phyloP scores from a whole-genome alignment of 2,888 invertebrate species.

The Ectropis crepuscularia region DNA sequence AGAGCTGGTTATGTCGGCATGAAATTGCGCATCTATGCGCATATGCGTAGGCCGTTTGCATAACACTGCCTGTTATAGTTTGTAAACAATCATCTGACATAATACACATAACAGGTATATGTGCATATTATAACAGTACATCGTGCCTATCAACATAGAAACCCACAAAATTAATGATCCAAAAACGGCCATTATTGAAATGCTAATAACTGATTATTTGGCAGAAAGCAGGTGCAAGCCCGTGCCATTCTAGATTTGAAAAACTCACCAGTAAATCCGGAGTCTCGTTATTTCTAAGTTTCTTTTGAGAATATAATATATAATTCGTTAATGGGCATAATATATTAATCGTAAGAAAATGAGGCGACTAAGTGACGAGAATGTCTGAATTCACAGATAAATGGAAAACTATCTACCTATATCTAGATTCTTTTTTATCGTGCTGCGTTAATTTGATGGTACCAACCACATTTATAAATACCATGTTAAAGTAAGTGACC shows the following conservation, averaged over 20 bases:
- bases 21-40: conserved; percentile 19
- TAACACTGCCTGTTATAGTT: conserved; percentile 6
- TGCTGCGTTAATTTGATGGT: neutral
- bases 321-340: conserved; percentile 6
- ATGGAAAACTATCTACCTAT: too few relatives aligned
- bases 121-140: neutral
- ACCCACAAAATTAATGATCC: conserved; percentile 2
- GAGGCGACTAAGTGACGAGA: too few relatives aligned
- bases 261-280: conserved; percentile 14
- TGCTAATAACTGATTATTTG: conserved; percentile 7
- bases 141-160: neutral
- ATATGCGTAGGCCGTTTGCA: conserved; percentile 7
- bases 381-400: too few relatives aligned
- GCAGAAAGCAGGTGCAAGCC: conserved; percentile 17
- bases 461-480: neutral
- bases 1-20: conserved; percentile 20
- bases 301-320: conserved; percentile 12
- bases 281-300: conserved; percentile 21
- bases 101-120: neutral
- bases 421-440: too few relatives aligned
- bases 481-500: neutral
- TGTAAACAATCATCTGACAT: conserved; percentile 11
- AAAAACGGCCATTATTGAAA: conserved; percentile 10
- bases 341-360: too few relatives aligned
- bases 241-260: conserved; percentile 15